Conservation (phyloP, 2,888 invertebrate genomes). For the Pyrochroa serraticornis region DNA sequence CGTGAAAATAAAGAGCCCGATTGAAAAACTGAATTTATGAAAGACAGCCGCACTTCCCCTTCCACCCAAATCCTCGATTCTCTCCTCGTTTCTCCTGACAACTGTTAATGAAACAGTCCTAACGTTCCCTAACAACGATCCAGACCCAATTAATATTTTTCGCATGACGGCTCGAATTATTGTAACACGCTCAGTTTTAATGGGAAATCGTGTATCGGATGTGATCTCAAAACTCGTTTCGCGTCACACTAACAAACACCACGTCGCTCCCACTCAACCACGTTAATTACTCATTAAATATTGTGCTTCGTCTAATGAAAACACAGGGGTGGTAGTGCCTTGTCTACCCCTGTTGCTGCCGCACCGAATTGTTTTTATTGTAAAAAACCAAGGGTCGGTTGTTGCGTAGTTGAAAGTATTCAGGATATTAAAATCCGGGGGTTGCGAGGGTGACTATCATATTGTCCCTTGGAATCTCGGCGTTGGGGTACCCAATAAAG, state of each 20-base stretch:
- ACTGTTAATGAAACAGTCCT: conserved; percentile 8
- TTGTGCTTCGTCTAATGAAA: conserved; percentile 5
- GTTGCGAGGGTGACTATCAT: conserved; percentile 9
- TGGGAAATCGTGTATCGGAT: conserved; percentile 1
- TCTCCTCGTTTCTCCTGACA: conserved; percentile 5
- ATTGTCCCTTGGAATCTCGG: conserved; percentile 24
- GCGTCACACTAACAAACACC: conserved; percentile 2
- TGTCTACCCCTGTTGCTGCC: no score
- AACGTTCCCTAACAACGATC: not conserved
- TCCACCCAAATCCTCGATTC: not conserved
- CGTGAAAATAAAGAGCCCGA: conserved; percentile 25
- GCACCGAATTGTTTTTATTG: conserved; percentile 23
- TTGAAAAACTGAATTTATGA: conserved; percentile 25
- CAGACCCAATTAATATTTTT: conserved; percentile 24
- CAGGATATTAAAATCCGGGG: conserved; percentile 18
- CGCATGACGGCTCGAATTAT: conserved; percentile 16
- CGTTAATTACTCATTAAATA: conserved; percentile 12
- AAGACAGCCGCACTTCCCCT: not conserved
- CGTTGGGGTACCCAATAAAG: conserved; percentile 16
- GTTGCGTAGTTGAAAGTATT: conserved; percentile 2
- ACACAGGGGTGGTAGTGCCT: no score
- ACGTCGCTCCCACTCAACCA: conserved; percentile 5
- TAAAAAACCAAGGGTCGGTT: not conserved
- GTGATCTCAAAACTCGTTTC: not conserved
- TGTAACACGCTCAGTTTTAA: conserved; percentile 7